Conservation (phyloP, 2,888 invertebrate species). For the Ctena decussata region DNA sequence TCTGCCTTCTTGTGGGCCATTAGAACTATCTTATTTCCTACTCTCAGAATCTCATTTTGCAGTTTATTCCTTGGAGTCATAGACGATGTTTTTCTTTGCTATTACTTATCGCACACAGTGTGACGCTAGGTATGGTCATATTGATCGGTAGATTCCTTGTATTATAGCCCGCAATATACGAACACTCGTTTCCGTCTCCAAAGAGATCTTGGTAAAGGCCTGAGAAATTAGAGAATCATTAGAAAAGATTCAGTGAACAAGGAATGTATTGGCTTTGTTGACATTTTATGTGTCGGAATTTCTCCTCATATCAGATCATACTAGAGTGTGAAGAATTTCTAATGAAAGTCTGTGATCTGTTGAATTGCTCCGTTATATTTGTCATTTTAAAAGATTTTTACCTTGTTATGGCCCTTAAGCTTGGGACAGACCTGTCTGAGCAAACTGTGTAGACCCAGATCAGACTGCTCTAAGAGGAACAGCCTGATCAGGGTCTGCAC, state of each 20-base stretch:
- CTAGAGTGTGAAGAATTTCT: background rate
- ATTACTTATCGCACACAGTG: background rate
- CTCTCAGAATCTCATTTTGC: background rate
- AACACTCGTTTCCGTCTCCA: background rate
- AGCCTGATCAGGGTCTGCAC: too few relatives aligned
- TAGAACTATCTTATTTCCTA: constrained; percentile 10
- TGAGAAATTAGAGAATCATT: background rate
- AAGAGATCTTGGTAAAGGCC: background rate
- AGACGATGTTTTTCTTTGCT: constrained; percentile 3
- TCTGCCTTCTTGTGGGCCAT: too few relatives aligned
- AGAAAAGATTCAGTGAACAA: background rate
- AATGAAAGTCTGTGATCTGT: background rate
- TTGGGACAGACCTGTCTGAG: too few relatives aligned
- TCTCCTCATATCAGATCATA: background rate
- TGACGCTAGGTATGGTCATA: background rate
- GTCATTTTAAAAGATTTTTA: too few relatives aligned
- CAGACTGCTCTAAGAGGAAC: too few relatives aligned
- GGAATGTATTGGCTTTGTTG: background rate
- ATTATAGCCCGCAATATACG: background rate
- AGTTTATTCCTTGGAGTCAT: constrained; percentile 10
- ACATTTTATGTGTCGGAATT: background rate
- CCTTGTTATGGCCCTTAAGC: too few relatives aligned
- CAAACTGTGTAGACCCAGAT: too few relatives aligned
- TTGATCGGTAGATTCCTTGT: background rate
- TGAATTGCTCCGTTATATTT: too few relatives aligned